phyloP scores from a whole-genome alignment of 2,888 invertebrate genomes.

The Ashinkailepas kermadecensis region DNA sequence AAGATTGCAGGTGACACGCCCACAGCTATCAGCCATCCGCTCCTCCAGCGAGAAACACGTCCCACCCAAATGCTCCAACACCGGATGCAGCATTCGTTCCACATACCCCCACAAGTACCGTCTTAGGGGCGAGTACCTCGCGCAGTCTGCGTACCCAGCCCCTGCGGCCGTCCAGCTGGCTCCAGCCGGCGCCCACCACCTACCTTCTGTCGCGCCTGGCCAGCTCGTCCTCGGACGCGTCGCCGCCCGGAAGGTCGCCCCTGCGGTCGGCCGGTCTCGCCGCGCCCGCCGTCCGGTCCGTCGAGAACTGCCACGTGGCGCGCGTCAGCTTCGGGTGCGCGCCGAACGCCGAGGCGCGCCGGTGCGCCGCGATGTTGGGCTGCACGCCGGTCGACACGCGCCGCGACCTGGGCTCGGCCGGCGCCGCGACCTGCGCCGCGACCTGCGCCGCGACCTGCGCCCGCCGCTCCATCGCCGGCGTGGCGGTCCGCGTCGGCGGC shows the following conservation, averaged over 20 bases:
- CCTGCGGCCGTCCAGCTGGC: too few relatives aligned
- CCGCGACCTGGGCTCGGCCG: neutral
- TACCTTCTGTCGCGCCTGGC: neutral
- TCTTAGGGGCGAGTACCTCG: too few relatives aligned
- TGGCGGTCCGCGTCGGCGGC: neutral
- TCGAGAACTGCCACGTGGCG: neutral
- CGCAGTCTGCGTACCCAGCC: too few relatives aligned
- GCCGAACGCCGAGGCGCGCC: neutral
- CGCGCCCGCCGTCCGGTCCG: neutral
- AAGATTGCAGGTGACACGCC: too few relatives aligned
- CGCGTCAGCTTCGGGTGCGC: constrained; percentile 17
- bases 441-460: neutral
- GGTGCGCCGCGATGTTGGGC: constrained; percentile 7
- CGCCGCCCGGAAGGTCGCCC: neutral
- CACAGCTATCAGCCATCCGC: too few relatives aligned
- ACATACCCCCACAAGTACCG: too few relatives aligned
- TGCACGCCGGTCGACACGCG: constrained; percentile 5
- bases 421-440: neutral
- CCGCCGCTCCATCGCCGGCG: neutral
- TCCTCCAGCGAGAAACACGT: too few relatives aligned
- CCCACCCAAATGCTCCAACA: too few relatives aligned
- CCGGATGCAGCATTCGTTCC: too few relatives aligned
- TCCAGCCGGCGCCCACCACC: neutral
- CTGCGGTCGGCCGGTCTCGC: neutral
- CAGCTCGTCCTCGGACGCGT: neutral